These are phyloP conservation scores for Laspeyria flexula DNA, from an alignment of 2,888 invertebrate species.

Conservation along the genomic window DNA sequence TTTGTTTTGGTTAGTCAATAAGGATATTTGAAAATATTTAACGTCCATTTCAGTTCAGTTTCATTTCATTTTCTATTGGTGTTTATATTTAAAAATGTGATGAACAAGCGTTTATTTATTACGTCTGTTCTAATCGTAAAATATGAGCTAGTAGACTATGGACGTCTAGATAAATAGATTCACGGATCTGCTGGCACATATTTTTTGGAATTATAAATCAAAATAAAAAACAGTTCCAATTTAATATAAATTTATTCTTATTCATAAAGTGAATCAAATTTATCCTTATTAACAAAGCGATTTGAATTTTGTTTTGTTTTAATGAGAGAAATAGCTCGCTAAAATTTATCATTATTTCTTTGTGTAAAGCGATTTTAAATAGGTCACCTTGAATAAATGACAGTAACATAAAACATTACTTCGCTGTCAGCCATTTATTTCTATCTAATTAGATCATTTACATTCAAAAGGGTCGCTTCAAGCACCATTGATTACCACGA, in stretches of 20 bases:
- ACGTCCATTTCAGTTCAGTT: no score
- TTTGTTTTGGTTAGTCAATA: no score
- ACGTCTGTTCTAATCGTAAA: no score
- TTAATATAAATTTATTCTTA: background rate
- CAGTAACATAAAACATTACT: background rate
- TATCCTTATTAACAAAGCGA: no score
- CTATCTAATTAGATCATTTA: background rate
- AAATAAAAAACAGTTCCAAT: background rate
- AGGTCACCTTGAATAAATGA: background rate
- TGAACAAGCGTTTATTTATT: no score
- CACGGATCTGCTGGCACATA: no score
- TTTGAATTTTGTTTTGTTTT: background rate
- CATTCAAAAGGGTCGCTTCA: background rate
- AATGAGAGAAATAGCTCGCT: background rate
- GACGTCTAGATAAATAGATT: no score
- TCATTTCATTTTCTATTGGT: no score
- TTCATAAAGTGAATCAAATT: no score
- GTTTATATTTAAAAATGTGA: no score
- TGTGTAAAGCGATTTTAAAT: background rate
- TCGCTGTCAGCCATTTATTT: background rate
- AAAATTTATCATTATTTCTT: background rate
- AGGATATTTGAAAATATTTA: no score
- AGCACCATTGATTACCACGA: background rate
- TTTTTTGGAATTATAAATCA: background rate
- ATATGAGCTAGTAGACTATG: no score